phyloP scores from a whole-genome alignment of 2,113 vertebrate genomes.

The Myotis davidii region DNA sequence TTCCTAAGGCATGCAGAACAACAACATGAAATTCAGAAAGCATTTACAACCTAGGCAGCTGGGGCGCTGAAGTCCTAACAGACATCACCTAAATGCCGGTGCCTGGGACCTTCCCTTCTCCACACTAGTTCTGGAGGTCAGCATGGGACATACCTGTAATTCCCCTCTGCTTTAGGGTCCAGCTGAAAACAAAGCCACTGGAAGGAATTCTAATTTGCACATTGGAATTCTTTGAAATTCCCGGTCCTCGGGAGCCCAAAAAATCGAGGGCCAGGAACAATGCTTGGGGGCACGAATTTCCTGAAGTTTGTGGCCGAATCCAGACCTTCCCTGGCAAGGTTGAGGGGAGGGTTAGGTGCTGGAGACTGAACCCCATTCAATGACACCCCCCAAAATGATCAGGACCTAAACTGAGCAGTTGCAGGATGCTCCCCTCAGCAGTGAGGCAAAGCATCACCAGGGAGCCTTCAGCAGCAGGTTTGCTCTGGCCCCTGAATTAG shows the following conservation, averaged over 20 bases:
- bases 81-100: constrained; percentile 9
- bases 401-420: neutral
- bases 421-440: neutral
- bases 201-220: constrained; percentile 42
- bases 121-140: neutral
- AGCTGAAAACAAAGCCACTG: constrained; percentile 24
- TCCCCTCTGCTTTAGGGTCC: constrained; percentile 12
- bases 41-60: constrained; percentile 60
- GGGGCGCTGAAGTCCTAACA: constrained; percentile 32
- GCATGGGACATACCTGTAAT: neutral
- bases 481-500: neutral
- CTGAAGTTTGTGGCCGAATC: constrained; percentile 23
- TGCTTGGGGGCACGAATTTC: neutral
- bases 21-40: constrained; percentile 61
- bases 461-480: neutral
- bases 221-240: constrained; percentile 53
- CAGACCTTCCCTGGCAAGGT: neutral
- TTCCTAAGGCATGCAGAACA: constrained; percentile 84
- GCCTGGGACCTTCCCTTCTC: neutral
- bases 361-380: neutral
- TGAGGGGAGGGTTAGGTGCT: neutral
- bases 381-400: neutral
- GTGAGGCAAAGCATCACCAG: neutral
- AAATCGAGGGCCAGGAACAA: constrained; percentile 3
- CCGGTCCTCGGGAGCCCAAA: constrained; percentile 1